Conservation (phyloP, 1,140 invertebrate genomes). For the Cataglyphis hispanica region DNA sequence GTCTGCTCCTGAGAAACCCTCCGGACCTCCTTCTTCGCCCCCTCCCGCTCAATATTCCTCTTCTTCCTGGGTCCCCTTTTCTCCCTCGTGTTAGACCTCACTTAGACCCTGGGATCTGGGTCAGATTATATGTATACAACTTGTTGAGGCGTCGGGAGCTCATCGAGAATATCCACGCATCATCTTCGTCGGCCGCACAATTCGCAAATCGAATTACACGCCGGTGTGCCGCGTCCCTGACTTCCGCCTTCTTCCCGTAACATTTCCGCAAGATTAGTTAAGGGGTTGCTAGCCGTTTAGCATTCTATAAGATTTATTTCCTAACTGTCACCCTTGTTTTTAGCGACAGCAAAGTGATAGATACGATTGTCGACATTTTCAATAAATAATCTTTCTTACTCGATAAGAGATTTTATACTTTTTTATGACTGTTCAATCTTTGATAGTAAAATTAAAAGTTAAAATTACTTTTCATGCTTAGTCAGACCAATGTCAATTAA, state of each 20-base stretch:
- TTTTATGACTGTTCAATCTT: not conserved
- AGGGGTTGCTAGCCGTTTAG: conserved; percentile 2
- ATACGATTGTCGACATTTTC: not conserved
- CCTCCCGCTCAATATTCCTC: conserved; percentile 6
- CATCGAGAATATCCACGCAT: conserved; percentile 62
- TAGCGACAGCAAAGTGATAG: not conserved
- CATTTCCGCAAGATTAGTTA: not conserved
- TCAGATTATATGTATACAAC: conserved; percentile 83
- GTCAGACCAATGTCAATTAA: not conserved
- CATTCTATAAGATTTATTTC: not conserved
- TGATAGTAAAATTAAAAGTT: not conserved
- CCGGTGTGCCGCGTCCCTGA: conserved; percentile 6
- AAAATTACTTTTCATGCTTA: not conserved
- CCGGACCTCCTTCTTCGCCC: conserved; percentile 62
- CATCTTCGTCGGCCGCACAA: conserved; percentile 59
- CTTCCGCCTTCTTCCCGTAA: conserved; percentile 15
- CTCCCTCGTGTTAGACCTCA: conserved; percentile 77
- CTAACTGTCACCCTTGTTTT: not conserved
- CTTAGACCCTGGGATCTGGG: conserved; percentile 81
- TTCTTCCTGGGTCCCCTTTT: conserved; percentile 64
- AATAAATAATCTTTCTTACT: not conserved
- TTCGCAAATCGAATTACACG: conserved; percentile 74
- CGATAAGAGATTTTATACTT: not conserved
- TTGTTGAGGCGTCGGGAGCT: conserved; percentile 76
- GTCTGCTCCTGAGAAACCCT: conserved; percentile 79